Base-by-base conservation (phyloP, 2,113 vertebrate genomes). In the Dasypus novemcinctus region DNA sequence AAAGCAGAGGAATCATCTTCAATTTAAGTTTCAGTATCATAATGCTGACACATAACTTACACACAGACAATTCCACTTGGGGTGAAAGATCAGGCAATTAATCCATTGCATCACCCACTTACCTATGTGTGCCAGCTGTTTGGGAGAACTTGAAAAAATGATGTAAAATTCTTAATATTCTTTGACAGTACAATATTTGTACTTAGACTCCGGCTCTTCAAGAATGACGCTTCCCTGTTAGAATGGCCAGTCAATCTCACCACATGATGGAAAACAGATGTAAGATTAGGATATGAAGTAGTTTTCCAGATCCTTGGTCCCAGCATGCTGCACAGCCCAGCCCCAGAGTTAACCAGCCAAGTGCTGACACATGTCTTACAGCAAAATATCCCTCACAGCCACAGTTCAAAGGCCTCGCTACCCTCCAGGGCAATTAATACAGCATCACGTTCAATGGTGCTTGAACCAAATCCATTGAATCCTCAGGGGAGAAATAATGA, bases 351-450 rank as follows among this genome's bases (percentile, higher is more conserved):
- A 98, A 98, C 98, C 98, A 98, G 97, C 98, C 97, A 98, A 98
- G 98, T 98, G 98, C 98, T 98, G 98, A 99, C 98, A 98, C 98
- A 98, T 98, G 98, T 98, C 98, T 98, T 97, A 97, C 97, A 98
- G 98, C 98, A 98, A 98, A 98, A 98, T 98, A 98, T 98, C 98
- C 98, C 98, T 99, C 98, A 98, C 98, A 98, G 98, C 98, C 98
- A 98, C 98, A 99, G 98, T 99, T 99, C 98, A 99, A 99, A 99
- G 98, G 98, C 98, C 98, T 98, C 87, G 97, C 98, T 98, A 98
- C 98, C 98, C 98, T 98, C 98, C 98, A 98, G 98, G 98, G 98
- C 98, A 99, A 99, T 98, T 99, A 99, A 98, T 98, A 98, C 98
- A 98, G 98, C 98, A 98, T 98, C 98, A 98, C 98, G 0, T 98